These are phyloP conservation scores for Alces alces DNA, from an alignment of 2,113 vertebrate species.

Conservation along the genomic window DNA sequence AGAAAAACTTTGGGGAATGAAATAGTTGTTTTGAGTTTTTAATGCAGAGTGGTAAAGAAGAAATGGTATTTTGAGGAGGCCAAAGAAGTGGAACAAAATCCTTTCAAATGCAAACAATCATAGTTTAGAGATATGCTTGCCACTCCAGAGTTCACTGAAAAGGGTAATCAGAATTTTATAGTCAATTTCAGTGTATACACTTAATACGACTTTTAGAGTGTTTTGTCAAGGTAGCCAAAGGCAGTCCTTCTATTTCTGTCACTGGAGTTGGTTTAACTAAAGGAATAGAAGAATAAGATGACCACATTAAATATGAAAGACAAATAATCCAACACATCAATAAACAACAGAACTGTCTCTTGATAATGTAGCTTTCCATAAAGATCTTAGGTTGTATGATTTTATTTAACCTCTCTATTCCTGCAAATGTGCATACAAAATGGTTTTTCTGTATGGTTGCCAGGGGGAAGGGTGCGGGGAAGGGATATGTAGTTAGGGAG, in stretches of 20 bases:
- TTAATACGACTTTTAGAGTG: background rate
- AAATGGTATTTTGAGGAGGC: background rate
- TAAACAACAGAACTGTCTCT: background rate
- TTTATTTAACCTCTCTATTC: background rate
- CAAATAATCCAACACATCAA: background rate
- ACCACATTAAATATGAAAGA: background rate
- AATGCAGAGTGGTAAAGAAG: background rate
- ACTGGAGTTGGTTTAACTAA: background rate
- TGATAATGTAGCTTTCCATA: background rate
- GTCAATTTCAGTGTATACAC: background rate
- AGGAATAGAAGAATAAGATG: background rate
- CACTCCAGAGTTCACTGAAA: background rate
- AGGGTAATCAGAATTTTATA: background rate
- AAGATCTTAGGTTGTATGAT: background rate
- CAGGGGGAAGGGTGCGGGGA: background rate
- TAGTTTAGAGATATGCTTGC: background rate
- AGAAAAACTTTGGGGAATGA: background rate
- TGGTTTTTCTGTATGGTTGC: background rate
- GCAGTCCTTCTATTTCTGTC: background rate
- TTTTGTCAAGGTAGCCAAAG: background rate
- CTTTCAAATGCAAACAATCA: background rate
- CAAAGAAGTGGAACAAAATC: background rate
- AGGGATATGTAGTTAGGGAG: background rate
- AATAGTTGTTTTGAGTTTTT: background rate
- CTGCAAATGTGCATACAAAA: background rate